These are phyloP conservation scores for Cottus gobio DNA, from an alignment of 2,113 vertebrate genomes.

Conservation along the genomic window DNA sequence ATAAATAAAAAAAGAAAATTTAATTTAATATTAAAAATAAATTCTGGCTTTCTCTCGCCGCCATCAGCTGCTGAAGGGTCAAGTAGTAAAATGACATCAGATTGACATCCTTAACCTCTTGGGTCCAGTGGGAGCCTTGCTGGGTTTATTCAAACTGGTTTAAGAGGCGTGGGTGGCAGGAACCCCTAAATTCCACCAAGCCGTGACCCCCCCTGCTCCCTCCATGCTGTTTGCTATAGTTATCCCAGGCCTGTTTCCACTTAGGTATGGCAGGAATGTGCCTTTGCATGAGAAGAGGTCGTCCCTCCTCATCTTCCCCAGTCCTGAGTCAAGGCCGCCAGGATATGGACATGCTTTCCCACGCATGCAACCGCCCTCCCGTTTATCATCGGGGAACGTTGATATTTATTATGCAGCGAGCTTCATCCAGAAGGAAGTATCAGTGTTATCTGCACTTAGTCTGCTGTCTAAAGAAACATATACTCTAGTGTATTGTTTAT, in stretches of 20 bases:
- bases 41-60: neutral
- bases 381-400: slow-evolving; percentile 37
- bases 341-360: slow-evolving; percentile 60
- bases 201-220: slow-evolving; percentile 37
- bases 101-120: slow-evolving; percentile 31
- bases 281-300: slow-evolving; percentile 76
- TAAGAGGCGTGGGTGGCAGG: slow-evolving; percentile 27
- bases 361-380: slow-evolving; percentile 2
- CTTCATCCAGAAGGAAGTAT: slow-evolving; percentile 13
- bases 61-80: neutral
- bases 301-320: slow-evolving; percentile 51
- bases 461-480: slow-evolving; percentile 21
- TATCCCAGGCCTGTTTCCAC: slow-evolving; percentile 67
- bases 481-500: slow-evolving; percentile 6
- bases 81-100: slow-evolving; percentile 7
- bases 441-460: neutral
- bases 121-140: neutral
- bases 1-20: no score
- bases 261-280: slow-evolving; percentile 77
- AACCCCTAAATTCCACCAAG: slow-evolving; percentile 44
- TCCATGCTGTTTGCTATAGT: slow-evolving; percentile 58
- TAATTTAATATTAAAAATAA: no score
- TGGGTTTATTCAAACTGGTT: slow-evolving; percentile 24
- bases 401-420: slow-evolving; percentile 30
- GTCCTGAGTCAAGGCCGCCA: slow-evolving; percentile 52